Base-by-base conservation (phyloP, 2,797 vertebrate species). In the Prunella strophiata region DNA sequence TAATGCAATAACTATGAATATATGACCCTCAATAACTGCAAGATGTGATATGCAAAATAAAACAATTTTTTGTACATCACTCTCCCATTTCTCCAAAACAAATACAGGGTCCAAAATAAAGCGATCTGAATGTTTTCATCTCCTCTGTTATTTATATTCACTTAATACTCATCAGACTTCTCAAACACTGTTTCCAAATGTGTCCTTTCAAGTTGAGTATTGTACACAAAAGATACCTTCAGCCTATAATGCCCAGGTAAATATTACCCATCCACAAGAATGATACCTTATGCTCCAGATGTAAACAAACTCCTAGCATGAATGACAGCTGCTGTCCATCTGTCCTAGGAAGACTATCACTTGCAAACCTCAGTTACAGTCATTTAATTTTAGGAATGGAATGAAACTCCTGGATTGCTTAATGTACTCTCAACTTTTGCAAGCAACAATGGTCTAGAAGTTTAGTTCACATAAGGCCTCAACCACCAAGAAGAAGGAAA, bases 211-310 rank as follows among this genome's bases (percentile, higher is more conserved):
- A 57, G 16, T 6, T 40, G 40, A 78, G 7, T 12, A 30, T 22
- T 34, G 16, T 27, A 50, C 19, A 57, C 21, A 89, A 40, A 57
- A 63, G 34, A 40, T 42, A 45, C 2, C 6, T 45, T 42, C 32
- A 57, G 30, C 55, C 25, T 54, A 5, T 11, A 58, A 29, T 36
- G n/a, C 11, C 36, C 26, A 9, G 19, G 20, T 42, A 92, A 84
- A 55, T 48, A 71, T 27, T 71, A 67, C 19, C 19, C 32, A 54
- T 21, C 11, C 58, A 47, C 26, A 23, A 42, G 36, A 88, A 70
- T 7, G 3, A 32, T 26, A 10, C 14, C 2, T 21, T 3, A 2
- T 1, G 2, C 16, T 85, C 20, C 47, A 73, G n/a, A 66, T 4
- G 2, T n/a, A 66, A 68, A 65, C 20, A 22, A 71, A 6, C 19